These are phyloP conservation scores for Automeris io DNA, from an alignment of 2,888 invertebrate species.

Conservation along the genomic window DNA sequence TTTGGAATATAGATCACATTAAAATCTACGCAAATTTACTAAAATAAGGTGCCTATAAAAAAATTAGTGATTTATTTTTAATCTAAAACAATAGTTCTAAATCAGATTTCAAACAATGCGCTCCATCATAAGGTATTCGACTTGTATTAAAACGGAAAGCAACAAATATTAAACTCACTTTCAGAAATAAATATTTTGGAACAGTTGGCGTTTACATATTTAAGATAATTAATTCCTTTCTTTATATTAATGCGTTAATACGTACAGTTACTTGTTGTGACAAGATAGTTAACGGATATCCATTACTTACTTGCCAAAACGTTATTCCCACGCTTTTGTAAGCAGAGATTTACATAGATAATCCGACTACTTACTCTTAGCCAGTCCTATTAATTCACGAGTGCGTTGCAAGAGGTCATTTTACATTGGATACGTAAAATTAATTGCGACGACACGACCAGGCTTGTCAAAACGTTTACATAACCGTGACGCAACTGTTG, in stretches of 20 bases:
- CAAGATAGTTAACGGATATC: constrained; percentile 1
- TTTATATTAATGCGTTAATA: neutral
- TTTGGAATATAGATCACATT: too few species aligned
- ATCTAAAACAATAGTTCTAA: too few species aligned
- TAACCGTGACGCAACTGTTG: constrained; percentile 40
- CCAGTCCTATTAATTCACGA: constrained; percentile 9
- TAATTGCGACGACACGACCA: constrained; percentile 51
- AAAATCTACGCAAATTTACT: too few species aligned
- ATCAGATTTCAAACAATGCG: too few species aligned
- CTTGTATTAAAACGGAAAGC: too few species aligned
- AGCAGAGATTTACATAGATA: constrained; percentile 9
- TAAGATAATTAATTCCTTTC: neutral
- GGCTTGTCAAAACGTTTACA: constrained; percentile 53
- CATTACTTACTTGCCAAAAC: constrained; percentile 12
- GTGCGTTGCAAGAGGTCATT: constrained; percentile 19
- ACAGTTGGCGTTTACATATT: neutral
- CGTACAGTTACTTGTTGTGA: neutral
- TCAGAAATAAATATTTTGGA: too few species aligned
- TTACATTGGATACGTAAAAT: constrained; percentile 26
- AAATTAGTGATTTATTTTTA: too few species aligned
- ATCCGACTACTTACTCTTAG: neutral
- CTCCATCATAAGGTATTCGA: too few species aligned
- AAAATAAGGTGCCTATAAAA: too few species aligned
- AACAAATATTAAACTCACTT: too few species aligned
- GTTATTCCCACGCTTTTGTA: constrained; percentile 36